Base-by-base conservation (phyloP, 2,113 vertebrate genomes). In the Takifugu bimaculatus region DNA sequence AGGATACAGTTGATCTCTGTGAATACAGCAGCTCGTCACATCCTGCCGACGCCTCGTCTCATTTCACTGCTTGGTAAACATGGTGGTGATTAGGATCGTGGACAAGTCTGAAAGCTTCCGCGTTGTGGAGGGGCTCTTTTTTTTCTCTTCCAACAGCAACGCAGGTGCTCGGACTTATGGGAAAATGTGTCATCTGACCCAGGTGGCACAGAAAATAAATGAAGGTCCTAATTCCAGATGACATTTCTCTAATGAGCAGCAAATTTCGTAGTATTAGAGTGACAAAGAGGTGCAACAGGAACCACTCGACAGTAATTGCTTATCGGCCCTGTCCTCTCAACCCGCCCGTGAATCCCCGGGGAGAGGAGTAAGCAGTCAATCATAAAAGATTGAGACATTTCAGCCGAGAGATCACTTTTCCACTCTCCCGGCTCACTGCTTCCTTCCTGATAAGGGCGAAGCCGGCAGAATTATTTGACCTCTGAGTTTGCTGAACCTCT, bases 241-340 rank as follows among this genome's bases (percentile, higher is more conserved):
- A 89, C 82, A 81, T 76, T 74, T 26, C 32, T 78, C 82, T 85
- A 91, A 90, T 89, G 77, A 85, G 81, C 85, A 82, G 71, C 52
- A 65, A 82, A 88, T 89, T 87, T 52, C 85, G 50, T 48, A 65
- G 72, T 78, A 82, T 88, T 82, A 84, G 56, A 62, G 74, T 75
- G 76, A 83, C 88, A 81, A 76, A 85, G 81, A 77, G 63, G 60
- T 49, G 58, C 69, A 72, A 77, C 77, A 73, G 68, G 74, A 82
- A 82, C 57, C 70, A 67, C 81, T 81, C 73, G 79, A 75, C 80
- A 77, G 79, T 90, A 90, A 91, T 89, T 88, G 77, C 72, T 75
- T 81, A 35, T 60, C 59, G 57, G 78, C 66, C 63, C 65, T n/a
- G 68, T 77, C 70, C 57, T 65, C 79, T 77, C 62, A 3, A 51